Base-by-base conservation (phyloP, 2,113 vertebrate genomes). In the Myrmophylax atrothorax region DNA sequence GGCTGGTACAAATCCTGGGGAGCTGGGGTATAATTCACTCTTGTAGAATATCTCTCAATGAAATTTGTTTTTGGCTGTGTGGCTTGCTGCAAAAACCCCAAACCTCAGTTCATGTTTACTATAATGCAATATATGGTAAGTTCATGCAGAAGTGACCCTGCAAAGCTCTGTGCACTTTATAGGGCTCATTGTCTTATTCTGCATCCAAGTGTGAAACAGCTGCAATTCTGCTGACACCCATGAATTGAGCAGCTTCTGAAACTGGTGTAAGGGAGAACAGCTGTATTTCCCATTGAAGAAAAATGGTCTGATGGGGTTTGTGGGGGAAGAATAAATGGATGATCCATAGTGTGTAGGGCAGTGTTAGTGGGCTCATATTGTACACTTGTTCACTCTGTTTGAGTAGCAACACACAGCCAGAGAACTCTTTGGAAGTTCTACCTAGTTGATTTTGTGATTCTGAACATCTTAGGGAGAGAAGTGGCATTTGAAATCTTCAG, bases 361-460 rank as follows among this genome's bases (percentile, higher is more conserved):
- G 12, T 14, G 29, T 47, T 55, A 23, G 12, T 13, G 8, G 23
- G 22, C n/a, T 42, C 2, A 0, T 58, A 35, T 5, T 44, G n/a
- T 60, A 38, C 6, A 2, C 1, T 23, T 44, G 37, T 53, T 25
- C 9, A 2, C 47, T 0, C 0, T 4, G 22, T 53, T 28, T 4
- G 4, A 53, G 13, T 24, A 68, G 16, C 38, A 75, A 1, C 5
- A 13, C 5, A 3, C 6, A 62, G 56, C 25, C 49, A 33, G 29
- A 19, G 76, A 46, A 55, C n/a, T 14, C 28, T 49, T 64, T 4
- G 13, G 12, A 20, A 72, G 6, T 44, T 78, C 52, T 52, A 10
- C 8, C 44, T 18, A 50, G 49, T 25, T 50, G 24, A 26, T 50
- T 50, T 24, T 14, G 49, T 50, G 49, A 25, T 50, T 69, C 37